A percentile compares a stretch with the other conserved stretches of the same genome.
These are phyloP conservation scores for Tribolium madens DNA, from an alignment of 1,140 invertebrate genomes.

Conservation along the genomic window DNA sequence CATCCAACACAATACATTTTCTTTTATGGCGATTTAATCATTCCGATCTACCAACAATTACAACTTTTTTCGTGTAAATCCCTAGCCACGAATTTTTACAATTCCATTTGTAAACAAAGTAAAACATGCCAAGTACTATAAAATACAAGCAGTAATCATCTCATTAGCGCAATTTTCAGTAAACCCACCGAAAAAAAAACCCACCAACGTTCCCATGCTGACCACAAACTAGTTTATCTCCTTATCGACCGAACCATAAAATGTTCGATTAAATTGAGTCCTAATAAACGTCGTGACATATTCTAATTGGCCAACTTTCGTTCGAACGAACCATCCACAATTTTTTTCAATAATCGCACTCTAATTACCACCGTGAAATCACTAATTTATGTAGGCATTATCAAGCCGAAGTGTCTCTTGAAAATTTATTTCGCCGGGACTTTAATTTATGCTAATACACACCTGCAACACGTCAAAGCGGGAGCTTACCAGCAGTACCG, in stretches of 20 bases:
- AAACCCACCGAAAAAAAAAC: not conserved
- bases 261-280: slow-evolving; percentile 16
- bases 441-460: not conserved
- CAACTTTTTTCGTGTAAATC: too few relatives aligned
- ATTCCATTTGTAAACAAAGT: too few relatives aligned
- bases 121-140: too few relatives aligned
- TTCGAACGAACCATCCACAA: not conserved
- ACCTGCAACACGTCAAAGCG: not conserved
- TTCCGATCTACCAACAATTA: not conserved
- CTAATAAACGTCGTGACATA: not conserved
- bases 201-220: not conserved
- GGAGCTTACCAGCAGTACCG: not conserved
- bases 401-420: not conserved
- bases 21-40: not conserved
- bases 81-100: too few relatives aligned
- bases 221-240: slow-evolving; percentile 13
- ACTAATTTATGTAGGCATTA: slow-evolving; percentile 27
- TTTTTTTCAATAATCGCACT: slow-evolving; percentile 2
- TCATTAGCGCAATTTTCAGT: not conserved
- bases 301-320: not conserved
- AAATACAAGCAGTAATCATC: too few relatives aligned
- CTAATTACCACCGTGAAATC: not conserved
- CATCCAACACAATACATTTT: not conserved
- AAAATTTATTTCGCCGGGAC: not conserved
- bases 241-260: slow-evolving; percentile 1